These are phyloP conservation scores for Cylindroiulus punctatus DNA, from an alignment of 2,888 invertebrate species.

Conservation along the genomic window DNA sequence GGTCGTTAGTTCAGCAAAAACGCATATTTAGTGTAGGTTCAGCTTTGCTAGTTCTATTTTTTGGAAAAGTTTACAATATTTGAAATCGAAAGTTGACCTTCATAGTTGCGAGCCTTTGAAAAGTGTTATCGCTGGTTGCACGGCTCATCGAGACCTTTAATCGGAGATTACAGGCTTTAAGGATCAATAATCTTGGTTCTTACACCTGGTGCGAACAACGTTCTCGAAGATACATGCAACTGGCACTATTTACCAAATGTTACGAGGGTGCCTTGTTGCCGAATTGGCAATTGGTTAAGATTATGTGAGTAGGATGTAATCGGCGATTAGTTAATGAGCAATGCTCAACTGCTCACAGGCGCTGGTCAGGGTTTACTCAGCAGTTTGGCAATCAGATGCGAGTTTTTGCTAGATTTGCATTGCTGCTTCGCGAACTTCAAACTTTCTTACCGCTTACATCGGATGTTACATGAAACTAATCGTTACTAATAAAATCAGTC, in stretches of 20 bases:
- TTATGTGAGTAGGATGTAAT: neutral
- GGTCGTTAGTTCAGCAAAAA: neutral
- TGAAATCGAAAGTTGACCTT: neutral
- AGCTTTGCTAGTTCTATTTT: neutral
- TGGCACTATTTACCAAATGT: neutral
- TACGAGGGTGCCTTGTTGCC: conserved; percentile 35
- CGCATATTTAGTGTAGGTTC: neutral
- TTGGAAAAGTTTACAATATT: conserved; percentile 24
- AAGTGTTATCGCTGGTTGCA: neutral
- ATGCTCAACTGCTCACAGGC: neutral
- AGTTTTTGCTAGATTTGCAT: neutral
- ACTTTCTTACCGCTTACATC: conserved; percentile 28
- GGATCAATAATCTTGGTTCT: neutral
- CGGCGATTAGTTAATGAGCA: neutral
- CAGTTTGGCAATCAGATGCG: conserved; percentile 45
- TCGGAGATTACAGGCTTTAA: neutral
- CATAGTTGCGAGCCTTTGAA: neutral
- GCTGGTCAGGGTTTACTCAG: neutral
- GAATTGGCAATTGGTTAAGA: neutral
- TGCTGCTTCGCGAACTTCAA: neutral
- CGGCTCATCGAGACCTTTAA: neutral
- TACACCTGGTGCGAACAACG: no score
- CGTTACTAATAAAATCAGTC: conserved; percentile 26
- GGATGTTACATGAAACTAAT: conserved; percentile 5
- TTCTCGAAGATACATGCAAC: neutral